phyloP scores from a whole-genome alignment of 2,113 vertebrate species.

The Diadophis punctatus region DNA sequence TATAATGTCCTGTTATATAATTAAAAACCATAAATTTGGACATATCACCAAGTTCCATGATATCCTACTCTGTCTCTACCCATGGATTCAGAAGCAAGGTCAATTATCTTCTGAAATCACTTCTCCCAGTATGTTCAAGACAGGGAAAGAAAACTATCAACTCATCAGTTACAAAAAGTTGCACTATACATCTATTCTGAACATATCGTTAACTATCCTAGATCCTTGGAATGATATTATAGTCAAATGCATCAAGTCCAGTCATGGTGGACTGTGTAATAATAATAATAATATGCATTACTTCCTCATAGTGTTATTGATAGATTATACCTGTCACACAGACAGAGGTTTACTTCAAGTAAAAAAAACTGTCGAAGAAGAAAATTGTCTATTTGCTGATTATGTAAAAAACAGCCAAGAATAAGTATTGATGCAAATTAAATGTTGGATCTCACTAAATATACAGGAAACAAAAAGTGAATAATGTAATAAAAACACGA shows the following conservation, averaged over 20 bases:
- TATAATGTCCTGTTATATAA: neutral
- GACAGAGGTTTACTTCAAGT: neutral
- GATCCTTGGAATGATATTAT: neutral
- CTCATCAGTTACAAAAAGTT: neutral
- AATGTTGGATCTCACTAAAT: neutral
- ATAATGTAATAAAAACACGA: neutral
- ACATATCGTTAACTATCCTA: neutral
- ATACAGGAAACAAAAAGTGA: neutral
- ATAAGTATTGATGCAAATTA: neutral
- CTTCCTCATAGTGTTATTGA: neutral
- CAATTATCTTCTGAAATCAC: neutral
- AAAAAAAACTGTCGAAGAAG: neutral
- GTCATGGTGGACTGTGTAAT: neutral
- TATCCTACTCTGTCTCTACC: neutral
- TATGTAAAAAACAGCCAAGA: neutral
- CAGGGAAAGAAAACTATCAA: neutral
- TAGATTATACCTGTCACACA: neutral
- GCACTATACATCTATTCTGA: neutral
- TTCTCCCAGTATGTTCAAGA: conserved; percentile 28
- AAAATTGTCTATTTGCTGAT: neutral
- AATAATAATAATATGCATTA: neutral
- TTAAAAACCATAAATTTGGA: neutral
- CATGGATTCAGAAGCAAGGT: neutral
- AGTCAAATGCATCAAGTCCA: neutral
- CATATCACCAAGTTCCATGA: neutral